phyloP scores from a whole-genome alignment of 2,113 vertebrate genomes.

The Todiramphus saurophagus region DNA sequence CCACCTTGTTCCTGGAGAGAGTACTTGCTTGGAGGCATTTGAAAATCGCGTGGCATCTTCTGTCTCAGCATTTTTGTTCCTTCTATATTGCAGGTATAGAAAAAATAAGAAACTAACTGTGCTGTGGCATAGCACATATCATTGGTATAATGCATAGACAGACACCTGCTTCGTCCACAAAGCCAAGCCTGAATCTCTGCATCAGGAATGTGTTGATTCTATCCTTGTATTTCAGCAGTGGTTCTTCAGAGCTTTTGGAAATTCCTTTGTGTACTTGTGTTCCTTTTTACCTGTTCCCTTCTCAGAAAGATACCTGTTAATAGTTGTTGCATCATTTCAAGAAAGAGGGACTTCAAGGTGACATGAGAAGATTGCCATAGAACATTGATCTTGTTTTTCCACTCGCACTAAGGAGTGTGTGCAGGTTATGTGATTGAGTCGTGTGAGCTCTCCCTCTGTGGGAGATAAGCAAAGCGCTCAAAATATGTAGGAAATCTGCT shows the following conservation, averaged over 20 bases:
- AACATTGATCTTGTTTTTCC: not conserved
- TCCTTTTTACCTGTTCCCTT: not conserved
- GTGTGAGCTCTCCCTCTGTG: rapidly evolving
- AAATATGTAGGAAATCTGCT: not conserved
- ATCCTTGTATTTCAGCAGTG: not conserved
- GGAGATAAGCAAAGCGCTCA: not conserved
- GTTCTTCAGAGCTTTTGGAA: not conserved
- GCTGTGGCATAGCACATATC: not conserved
- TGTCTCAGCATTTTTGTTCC: not conserved
- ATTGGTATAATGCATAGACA: not conserved
- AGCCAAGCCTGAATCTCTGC: not conserved
- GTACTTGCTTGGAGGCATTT: not conserved
- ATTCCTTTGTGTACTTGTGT: not conserved
- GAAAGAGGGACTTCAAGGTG: not conserved
- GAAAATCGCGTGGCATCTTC: not conserved
- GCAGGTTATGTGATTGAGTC: not conserved
- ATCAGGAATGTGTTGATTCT: not conserved
- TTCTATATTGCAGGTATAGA: not conserved
- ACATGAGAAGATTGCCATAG: not conserved
- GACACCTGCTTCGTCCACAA: not conserved
- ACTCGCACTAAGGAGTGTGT: not conserved
- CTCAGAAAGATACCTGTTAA: not conserved
- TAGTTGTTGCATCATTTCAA: not conserved
- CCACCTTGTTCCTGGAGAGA: not conserved
- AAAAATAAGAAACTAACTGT: not conserved